Percentiles rank a stretch among this genome's conserved stretches.
These are phyloP conservation scores for Pedicia rivosa DNA, from an alignment of 2,888 invertebrate genomes.

Conservation along the genomic window DNA sequence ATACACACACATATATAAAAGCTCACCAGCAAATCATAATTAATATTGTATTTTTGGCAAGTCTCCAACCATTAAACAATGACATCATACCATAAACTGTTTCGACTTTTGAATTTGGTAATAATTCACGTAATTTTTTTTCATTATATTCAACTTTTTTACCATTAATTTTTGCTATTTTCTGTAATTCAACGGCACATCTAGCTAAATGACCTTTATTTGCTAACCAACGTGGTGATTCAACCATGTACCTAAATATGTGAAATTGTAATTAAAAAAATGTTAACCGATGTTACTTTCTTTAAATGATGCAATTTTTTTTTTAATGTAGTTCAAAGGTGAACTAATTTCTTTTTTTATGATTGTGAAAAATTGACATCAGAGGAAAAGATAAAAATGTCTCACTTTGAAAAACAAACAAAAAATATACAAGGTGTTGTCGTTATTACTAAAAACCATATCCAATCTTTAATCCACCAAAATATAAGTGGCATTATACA, in stretches of 20 bases:
- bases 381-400: constrained; percentile 3
- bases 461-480: constrained; percentile 35
- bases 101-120: constrained; percentile 24
- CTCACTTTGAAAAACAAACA: constrained; percentile 32
- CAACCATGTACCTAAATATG: constrained; percentile 37
- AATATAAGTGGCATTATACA: constrained; percentile 34
- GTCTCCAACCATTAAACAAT: constrained; percentile 37
- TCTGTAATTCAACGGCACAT: constrained; percentile 34
- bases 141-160: constrained; percentile 27
- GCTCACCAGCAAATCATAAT: constrained; percentile 39
- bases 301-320: neutral
- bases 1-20: constrained; percentile 5
- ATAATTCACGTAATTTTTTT: constrained; percentile 30
- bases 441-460: constrained; percentile 32
- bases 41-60: constrained; percentile 37
- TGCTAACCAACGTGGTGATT: constrained; percentile 48
- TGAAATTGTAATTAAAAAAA: too few species aligned
- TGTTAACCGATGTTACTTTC: too few species aligned
- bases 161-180: constrained; percentile 39
- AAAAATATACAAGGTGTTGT: constrained; percentile 31
- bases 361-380: too few species aligned
- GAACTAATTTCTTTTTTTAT: too few species aligned
- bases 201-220: constrained; percentile 33
- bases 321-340: neutral
- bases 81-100: constrained; percentile 36